Base-by-base conservation (phyloP, 2,797 vertebrate genomes). In the Xerus rutilus region DNA sequence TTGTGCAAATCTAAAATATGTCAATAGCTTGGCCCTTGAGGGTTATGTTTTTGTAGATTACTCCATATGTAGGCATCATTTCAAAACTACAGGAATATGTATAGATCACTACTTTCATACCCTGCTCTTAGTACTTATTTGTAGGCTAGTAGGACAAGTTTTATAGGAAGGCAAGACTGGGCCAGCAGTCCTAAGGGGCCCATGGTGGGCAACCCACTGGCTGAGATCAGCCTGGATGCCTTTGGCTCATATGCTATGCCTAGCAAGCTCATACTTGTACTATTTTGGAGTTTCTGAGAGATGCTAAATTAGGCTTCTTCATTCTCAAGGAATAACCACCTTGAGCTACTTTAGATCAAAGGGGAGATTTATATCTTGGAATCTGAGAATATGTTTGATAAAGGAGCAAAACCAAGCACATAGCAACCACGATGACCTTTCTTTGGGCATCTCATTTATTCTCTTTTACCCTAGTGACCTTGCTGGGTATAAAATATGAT, bases 21-120 rank as follows among this genome's bases (percentile, higher is more conserved):
- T 76, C 23, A 14, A 25, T 17, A 14, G 17, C 0, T 1, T 64
- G n/a, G 23, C 10, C 45, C 47, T 49, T 0, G 0, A 39, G 10
- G 25, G 4, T 35, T 83, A 25, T 64, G 45, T 12, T 52, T 69
- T 39, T 54, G 43, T 62, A n/a, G 10, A 35, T 10, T n/a, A 15
- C 45, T 64, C 15, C 2, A 18, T 30, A 35, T 2, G 2, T 17
- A 13, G 23, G 20, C 18, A 77, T 45, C 28, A 3, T 70, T 57
- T 65, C 35, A 21, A 73, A 65, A n/a, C 11, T 39, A 9, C 25
- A 57, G 10, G 23, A 11, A 25, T 62, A 15, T 45, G 5, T 49
- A 5, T n/a, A 65, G 77, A 21, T 77, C n/a, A 39, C 32, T n/a
- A 4, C 25, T 49, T 43, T 65, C 57, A 9, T 43, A 49, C 21